Evolutionary conservation across 1,140 invertebrate species (phyloP).

Genomic region (Phymorhynchus buccinoides): DNA sequence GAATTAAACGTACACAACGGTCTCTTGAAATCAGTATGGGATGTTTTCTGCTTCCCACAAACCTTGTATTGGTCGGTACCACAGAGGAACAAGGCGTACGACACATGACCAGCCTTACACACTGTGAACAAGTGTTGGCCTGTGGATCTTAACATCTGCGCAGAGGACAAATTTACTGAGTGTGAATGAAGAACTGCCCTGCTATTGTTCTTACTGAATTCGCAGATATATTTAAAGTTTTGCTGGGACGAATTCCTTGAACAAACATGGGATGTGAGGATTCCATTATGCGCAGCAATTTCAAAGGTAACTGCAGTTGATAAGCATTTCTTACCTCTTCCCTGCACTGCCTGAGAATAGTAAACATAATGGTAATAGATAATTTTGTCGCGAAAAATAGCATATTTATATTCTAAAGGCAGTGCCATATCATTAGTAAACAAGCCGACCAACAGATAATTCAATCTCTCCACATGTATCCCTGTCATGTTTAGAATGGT

Average conservation of each 20-base stretch:
- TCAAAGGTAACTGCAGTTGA: background rate
- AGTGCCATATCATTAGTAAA: background rate
- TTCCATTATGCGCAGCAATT: too few relatives aligned
- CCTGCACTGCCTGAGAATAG: background rate
- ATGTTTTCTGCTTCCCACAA: background rate
- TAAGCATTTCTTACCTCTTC: background rate
- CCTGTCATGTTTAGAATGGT: background rate
- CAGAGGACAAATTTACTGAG: background rate
- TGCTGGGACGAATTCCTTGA: background rate
- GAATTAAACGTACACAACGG: too few relatives aligned
- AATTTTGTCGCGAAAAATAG: background rate
- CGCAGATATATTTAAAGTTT: background rate
- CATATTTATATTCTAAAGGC: background rate
- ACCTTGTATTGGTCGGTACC: background rate
- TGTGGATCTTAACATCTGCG: conserved; percentile 47
- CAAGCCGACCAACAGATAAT: background rate
- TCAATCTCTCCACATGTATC: background rate
- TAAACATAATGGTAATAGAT: background rate
- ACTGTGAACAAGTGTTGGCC: conserved; percentile 46
- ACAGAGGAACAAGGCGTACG: background rate
- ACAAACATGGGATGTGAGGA: too few relatives aligned
- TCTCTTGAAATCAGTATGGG: background rate
- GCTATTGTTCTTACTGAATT: background rate
- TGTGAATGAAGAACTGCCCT: background rate
- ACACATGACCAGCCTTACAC: background rate